Conservation (phyloP, 37 sponge, comb jelly and placozoan species). For the Haliclona indistincta region DNA sequence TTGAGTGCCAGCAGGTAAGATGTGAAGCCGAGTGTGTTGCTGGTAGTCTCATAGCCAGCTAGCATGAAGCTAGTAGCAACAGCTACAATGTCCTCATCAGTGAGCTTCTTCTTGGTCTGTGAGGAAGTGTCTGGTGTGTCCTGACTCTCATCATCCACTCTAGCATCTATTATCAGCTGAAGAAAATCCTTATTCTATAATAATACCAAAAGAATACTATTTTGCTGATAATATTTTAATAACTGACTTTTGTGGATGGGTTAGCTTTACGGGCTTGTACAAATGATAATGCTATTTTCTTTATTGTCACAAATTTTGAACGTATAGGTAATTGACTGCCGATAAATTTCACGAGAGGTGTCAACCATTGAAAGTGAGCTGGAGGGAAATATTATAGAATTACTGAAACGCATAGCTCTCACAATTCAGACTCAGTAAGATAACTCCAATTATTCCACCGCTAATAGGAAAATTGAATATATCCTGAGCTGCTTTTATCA, state of each 20-base stretch:
- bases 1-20: slow-evolving; percentile 20
- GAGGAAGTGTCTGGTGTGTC: background rate
- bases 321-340: no score
- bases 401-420: no score
- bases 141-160: slow-evolving; percentile 12
- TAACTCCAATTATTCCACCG: no score
- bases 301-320: no score
- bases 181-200: slow-evolving; percentile 62
- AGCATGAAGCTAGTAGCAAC: background rate
- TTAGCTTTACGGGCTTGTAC: no score
- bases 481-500: slow-evolving; percentile 49
- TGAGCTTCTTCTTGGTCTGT: background rate
- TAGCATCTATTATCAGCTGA: slow-evolving; percentile 71
- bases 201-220: background rate
- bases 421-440: no score
- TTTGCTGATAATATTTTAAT: background rate
- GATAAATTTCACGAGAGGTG: no score
- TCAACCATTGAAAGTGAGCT: no score
- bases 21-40: slow-evolving; percentile 23
- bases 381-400: no score
- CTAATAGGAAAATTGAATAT: no score
- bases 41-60: slow-evolving; percentile 15
- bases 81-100: background rate
- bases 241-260: no score
- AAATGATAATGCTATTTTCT: no score